Conservation (phyloP, 2,797 vertebrate species). For the Microchirus variegatus region DNA sequence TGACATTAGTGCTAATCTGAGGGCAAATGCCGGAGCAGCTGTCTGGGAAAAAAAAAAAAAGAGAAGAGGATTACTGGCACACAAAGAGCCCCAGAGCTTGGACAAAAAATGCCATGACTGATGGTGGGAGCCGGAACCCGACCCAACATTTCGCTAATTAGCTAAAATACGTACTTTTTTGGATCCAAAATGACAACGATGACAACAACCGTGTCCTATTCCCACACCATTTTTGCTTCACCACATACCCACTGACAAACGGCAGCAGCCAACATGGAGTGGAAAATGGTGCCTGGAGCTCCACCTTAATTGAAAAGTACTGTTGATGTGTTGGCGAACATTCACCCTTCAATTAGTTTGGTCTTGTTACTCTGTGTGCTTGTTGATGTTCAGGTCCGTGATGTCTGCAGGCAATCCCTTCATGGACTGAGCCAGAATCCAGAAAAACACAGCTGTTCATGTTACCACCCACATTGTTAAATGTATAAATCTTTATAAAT, state of each 20-base stretch:
- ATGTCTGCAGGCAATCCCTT: conserved; percentile 10
- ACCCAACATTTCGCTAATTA: conserved; percentile 58
- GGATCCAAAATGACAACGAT: conserved; percentile 38
- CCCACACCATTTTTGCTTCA: conserved; percentile 6
- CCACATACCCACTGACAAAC: conserved; percentile 12
- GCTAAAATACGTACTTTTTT: conserved; percentile 47
- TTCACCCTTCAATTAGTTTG: conserved; percentile 7
- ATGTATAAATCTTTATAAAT: no score
- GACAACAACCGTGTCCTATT: conserved; percentile 23
- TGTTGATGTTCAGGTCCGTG: conserved; percentile 15
- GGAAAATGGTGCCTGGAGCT: conserved; percentile 6
- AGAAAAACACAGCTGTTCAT: conserved; percentile 1
- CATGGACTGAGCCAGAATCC: conserved; percentile 11
- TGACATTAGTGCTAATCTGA: conserved; percentile 74
- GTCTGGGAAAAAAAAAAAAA: conserved; percentile 34
- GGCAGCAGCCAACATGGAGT: conserved; percentile 8
- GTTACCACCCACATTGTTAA: not conserved
- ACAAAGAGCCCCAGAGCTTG: conserved; percentile 53
- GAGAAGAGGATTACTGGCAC: conserved; percentile 61
- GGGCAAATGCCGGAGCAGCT: conserved; percentile 69
- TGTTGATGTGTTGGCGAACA: conserved; percentile 27
- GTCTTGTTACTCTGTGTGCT: conserved; percentile 9
- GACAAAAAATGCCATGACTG: conserved; percentile 55
- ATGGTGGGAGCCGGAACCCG: conserved; percentile 50
- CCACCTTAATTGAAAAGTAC: conserved; percentile 29